Base-by-base conservation (phyloP, 2,888 invertebrate species). In the Priocnemis perturbator region DNA sequence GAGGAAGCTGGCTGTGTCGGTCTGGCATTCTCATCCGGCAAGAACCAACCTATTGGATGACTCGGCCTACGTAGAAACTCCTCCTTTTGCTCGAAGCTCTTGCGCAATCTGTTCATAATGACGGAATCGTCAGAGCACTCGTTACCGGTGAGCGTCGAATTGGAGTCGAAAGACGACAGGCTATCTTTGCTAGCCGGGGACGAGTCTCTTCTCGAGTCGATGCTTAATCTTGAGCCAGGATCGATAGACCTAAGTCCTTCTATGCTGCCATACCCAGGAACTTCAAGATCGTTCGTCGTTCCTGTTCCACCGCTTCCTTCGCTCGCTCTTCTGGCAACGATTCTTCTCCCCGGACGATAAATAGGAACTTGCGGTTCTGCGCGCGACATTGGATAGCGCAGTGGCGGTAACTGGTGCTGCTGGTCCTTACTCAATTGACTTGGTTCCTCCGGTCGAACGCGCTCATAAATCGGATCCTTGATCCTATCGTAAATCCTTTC, bases 31-130 rank as follows among this genome's bases (percentile, higher is more conserved):
- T 89, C 90, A 59, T 91, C 91, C 2, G 91, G 91, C 44, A 90
- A 90, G 76, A 90, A 91, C 91, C 91, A 93, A 64, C 92, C 92
- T 64, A 91, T 92, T 23, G 94, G 93, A 83, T 93, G 92, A 87
- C 91, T 93, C 3, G 95, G 94, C 78, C 95, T 91, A 86, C 94
- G 92, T 69, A 97, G 91, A 89, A 97, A 97, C 83, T 96, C 96
- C 88, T 97, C 96, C 88, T 97, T 97, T 86, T 96, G 95, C 86
- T 96, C 96, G 83, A 95, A 93, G 85, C 95, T 96, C 88, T 95
- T 95, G 79, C 95, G 92, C 87, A 96, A 91, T 90, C 95, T 92
- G 76, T 93, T 93, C 91, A 95, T 93, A 83, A 93, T 93, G 57
- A 93, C 91, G 67, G 94, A 93, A 89, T 94, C 94, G 87, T 94